Percentiles rank a stretch among this genome's conserved stretches.
Evolutionary conservation across 2,113 vertebrate genomes (phyloP).

Genomic region (Motacilla alba): DNA sequence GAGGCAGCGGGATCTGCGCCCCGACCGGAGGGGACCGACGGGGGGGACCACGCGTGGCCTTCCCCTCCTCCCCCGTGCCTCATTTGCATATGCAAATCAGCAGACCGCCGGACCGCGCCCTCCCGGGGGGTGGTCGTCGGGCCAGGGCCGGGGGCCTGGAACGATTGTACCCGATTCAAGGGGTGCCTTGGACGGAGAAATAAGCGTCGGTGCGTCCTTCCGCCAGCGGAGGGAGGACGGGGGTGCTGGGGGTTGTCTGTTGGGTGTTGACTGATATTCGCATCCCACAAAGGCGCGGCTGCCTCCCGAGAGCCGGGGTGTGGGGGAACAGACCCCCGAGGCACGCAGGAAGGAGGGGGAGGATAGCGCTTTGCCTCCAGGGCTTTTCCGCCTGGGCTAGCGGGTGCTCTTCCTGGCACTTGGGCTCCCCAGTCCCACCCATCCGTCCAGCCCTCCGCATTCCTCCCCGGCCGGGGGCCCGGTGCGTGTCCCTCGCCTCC

Average conservation of each 20-base stretch:
- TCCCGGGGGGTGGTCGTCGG: not conserved
- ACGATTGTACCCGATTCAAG: not conserved
- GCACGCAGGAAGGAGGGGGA: not conserved
- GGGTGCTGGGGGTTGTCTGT: not conserved
- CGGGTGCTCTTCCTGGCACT: not conserved
- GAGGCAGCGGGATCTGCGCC: conserved; percentile 35
- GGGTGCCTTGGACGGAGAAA: not conserved
- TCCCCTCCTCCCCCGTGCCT: not conserved
- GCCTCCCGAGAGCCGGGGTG: too few relatives aligned
- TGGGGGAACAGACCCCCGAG: not conserved
- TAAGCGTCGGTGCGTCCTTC: not conserved
- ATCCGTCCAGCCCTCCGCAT: not conserved
- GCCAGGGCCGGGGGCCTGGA: not conserved
- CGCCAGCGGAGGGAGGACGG: not conserved
- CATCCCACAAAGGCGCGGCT: not conserved
- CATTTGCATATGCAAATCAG: conserved; percentile 54
- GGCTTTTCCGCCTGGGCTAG: not conserved
- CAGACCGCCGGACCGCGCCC: not conserved
- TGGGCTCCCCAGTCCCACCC: not conserved
- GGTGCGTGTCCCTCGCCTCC: not conserved
- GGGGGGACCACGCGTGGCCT: conserved; percentile 46
- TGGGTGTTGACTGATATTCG: not conserved
- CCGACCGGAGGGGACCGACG: conserved; percentile 8
- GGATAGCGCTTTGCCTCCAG: not conserved
- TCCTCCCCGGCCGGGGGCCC: not conserved